Evolutionary conservation across 2,797 vertebrate species (phyloP), one percentile per base, ranked within the genome.

Genomic region (Melanotaenia boesemani): DNA sequence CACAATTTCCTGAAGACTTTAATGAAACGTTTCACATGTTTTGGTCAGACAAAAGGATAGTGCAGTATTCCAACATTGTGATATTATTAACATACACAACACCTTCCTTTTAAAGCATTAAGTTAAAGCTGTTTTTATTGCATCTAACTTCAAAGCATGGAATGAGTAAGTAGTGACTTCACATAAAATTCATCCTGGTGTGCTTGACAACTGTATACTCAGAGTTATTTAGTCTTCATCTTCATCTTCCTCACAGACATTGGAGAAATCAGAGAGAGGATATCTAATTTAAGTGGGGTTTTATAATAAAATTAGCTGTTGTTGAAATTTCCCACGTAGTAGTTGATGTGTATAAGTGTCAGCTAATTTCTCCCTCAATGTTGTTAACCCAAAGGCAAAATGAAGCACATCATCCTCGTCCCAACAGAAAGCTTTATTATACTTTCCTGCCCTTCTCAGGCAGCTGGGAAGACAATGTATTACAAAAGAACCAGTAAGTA

Each of bases 351-450:
- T 34, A 67, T 62, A 72, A 34, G n/a, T 32, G 15, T 44, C 10
- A 22, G 54, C 52, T 26, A 9, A 44, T 36, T 28, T 76, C 63
- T 39, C 16, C 22, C 46, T 41, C 67, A 32, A 30, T 72, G 52
- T 80, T 64, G 75, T 65, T 79, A 72, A 73, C 30, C 55, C 67
- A 86, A 74, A 73, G 48, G 48, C 41, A 77, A 18, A 67, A 26
- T 71, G 58, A 72, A 71, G 67, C 58, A 18, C 67, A 63, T 56
- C 56, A 62, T 65, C 52, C 28, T 62, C 56, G 75, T 72, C 67
- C 58, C 13, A 63, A 11, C 68, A 55, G 37, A 6, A 54, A 65
- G 77, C 65, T 57, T 55, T 36, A 37, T 70, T 70, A 16, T 58
- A 52, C 0, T 70, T 54, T 13, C 24, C 26, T 30, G 37, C 10